Percentiles rank a stretch among this genome's conserved stretches.
Evolutionary conservation across 2,113 vertebrate species (phyloP).

Genomic region (Pogona vitticeps): DNA sequence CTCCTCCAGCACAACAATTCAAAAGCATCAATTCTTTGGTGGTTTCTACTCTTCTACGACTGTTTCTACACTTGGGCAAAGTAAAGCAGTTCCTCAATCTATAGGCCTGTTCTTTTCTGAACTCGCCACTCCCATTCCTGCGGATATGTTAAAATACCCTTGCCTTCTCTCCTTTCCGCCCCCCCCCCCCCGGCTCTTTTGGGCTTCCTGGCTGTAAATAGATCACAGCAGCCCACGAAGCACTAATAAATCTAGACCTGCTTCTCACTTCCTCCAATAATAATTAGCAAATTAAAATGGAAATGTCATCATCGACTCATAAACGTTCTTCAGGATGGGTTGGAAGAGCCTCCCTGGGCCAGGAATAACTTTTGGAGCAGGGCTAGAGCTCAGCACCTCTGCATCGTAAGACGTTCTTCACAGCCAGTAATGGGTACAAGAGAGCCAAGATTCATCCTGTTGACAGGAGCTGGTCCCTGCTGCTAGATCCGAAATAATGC

Average conservation of each 20-base stretch:
- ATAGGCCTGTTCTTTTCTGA: neutral
- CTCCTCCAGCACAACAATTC: no score
- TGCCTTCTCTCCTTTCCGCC: neutral
- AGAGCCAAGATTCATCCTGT: neutral
- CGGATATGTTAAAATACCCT: neutral
- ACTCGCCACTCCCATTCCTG: neutral
- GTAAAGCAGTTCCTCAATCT: neutral
- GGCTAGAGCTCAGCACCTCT: neutral
- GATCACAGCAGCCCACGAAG: slow-evolving; percentile 63
- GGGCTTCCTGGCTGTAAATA: neutral
- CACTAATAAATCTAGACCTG: slow-evolving; percentile 55
- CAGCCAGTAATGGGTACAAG: neutral
- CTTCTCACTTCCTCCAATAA: slow-evolving; percentile 65
- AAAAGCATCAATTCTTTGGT: no score
- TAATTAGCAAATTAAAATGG: slow-evolving; percentile 71
- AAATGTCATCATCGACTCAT: slow-evolving; percentile 67
- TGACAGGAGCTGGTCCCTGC: neutral
- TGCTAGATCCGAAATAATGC: neutral
- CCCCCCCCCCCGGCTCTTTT: neutral
- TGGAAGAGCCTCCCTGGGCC: slow-evolving; percentile 41
- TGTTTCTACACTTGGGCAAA: no score
- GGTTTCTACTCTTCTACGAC: no score
- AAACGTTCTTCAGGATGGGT: slow-evolving; percentile 47
- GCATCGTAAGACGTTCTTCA: neutral
- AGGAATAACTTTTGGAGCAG: slow-evolving; percentile 36